Evolutionary conservation across 2,797 vertebrate genomes (phyloP).

Genomic region (Lutjanus campechanus): DNA sequence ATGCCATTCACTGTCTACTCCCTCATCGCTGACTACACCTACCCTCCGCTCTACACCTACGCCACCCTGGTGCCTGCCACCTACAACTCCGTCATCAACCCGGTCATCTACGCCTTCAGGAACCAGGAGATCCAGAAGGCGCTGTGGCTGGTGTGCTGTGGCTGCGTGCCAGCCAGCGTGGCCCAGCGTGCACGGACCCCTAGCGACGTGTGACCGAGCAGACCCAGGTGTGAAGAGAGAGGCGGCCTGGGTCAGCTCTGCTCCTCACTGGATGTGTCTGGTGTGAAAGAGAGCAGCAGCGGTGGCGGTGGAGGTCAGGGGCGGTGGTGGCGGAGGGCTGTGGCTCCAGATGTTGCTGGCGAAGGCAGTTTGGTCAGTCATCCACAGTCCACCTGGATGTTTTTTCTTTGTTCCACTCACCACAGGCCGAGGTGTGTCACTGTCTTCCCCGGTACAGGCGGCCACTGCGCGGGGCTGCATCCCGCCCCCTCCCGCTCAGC

Average conservation of each 20-base stretch:
- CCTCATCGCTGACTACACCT: conserved; percentile 96
- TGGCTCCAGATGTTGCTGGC: conserved; percentile 41
- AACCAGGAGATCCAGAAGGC: conserved; percentile 99
- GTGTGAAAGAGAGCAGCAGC: conserved; percentile 61
- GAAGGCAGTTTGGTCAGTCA: conserved; percentile 34
- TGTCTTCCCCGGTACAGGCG: conserved; percentile 70
- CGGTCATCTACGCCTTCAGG: conserved; percentile 98
- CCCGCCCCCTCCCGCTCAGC: conserved; percentile 50
- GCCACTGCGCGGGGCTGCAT: conserved; percentile 54
- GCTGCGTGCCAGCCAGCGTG: conserved; percentile 92
- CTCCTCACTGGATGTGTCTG: conserved; percentile 57
- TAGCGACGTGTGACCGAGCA: conserved; percentile 92
- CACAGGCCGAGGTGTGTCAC: conserved; percentile 52
- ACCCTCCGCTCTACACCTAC: conserved; percentile 97
- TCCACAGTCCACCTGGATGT: conserved; percentile 43
- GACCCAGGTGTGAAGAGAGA: conserved; percentile 65
- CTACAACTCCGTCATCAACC: conserved; percentile 99
- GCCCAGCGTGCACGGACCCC: conserved; percentile 94
- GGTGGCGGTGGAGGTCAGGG: conserved; percentile 14
- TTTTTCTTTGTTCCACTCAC: conserved; percentile 55
- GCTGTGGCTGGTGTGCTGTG: conserved; percentile 96
- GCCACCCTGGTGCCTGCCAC: conserved; percentile 98
- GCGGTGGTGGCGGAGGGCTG: conserved; percentile 27
- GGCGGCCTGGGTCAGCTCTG: conserved; percentile 66
- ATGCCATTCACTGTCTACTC: conserved; percentile 99